A percentile compares a stretch with the other conserved stretches of the same genome.
Conservation (phyloP, 2,113 vertebrate species). For the Scopus umbretta region DNA sequence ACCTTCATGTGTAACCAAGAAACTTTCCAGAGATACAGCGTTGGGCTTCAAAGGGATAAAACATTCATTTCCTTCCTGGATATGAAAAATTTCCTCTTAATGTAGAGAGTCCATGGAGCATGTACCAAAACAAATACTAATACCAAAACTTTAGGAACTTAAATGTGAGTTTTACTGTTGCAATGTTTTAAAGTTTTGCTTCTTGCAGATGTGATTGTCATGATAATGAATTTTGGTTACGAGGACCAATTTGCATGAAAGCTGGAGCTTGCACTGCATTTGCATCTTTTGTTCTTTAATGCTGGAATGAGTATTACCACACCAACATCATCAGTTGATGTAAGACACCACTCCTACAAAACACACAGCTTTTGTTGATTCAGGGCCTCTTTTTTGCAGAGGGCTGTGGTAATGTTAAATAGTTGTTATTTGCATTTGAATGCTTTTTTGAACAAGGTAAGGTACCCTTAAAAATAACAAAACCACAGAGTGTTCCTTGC, state of each 20-base stretch:
- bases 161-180: background rate
- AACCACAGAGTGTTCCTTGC: background rate
- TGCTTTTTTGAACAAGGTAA: slow-evolving; percentile 37
- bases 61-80: background rate
- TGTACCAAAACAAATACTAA: background rate
- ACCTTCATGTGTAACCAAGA: background rate
- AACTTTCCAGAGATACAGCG: background rate
- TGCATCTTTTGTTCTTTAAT: slow-evolving; percentile 30
- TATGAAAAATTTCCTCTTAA: background rate
- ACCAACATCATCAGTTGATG: background rate
- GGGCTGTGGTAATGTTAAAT: background rate
- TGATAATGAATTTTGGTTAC: slow-evolving; percentile 1
- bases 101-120: background rate
- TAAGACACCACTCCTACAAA: background rate
- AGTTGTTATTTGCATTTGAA: slow-evolving; percentile 34
- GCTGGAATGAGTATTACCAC: background rate
- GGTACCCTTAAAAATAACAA: slow-evolving; percentile 16
- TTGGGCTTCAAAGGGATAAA: background rate
- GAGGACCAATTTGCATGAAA: slow-evolving; percentile 18
- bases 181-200: background rate
- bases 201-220: background rate
- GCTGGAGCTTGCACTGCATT: background rate
- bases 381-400: background rate
- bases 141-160: background rate
- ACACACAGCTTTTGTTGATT: background rate